A percentile compares a stretch with the other conserved stretches of the same genome.
phyloP scores from a whole-genome alignment of 2,888 invertebrate genomes.

The Lasioglossum oenotherae region DNA sequence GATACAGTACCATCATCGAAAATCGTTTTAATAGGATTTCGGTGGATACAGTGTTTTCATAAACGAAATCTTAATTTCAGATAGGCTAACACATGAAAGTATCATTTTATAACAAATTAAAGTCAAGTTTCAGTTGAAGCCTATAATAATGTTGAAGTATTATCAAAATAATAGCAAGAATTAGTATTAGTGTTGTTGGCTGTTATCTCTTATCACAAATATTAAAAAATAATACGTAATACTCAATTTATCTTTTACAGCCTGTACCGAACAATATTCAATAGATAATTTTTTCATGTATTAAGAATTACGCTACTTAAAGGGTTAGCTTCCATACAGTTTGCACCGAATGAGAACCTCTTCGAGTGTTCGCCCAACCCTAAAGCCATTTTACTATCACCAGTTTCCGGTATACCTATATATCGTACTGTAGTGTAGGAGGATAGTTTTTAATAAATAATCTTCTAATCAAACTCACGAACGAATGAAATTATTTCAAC shows the following conservation, averaged over 20 bases:
- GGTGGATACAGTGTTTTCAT: too few relatives aligned
- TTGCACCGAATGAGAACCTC: neutral
- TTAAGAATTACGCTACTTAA: neutral
- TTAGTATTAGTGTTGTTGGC: neutral
- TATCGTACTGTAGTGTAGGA: neutral
- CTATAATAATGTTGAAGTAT: neutral
- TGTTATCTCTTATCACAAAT: neutral
- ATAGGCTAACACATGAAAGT: too few relatives aligned
- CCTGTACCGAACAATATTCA: neutral
- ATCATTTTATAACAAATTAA: too few relatives aligned
- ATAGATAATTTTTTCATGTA: neutral
- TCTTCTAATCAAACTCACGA: neutral
- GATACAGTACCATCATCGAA: neutral
- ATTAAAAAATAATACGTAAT: neutral
- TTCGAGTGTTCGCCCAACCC: neutral
- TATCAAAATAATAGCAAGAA: neutral
- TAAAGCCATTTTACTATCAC: neutral
- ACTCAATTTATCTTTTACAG: neutral
- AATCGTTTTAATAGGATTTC: too few relatives aligned
- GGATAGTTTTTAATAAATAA: neutral
- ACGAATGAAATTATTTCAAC: neutral
- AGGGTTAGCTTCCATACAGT: neutral
- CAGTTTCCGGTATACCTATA: neutral
- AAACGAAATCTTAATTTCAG: too few relatives aligned
- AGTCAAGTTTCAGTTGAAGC: neutral